These are phyloP conservation scores for Galerucella nymphaeae DNA, from an alignment of 2,888 invertebrate species.

Conservation along the genomic window DNA sequence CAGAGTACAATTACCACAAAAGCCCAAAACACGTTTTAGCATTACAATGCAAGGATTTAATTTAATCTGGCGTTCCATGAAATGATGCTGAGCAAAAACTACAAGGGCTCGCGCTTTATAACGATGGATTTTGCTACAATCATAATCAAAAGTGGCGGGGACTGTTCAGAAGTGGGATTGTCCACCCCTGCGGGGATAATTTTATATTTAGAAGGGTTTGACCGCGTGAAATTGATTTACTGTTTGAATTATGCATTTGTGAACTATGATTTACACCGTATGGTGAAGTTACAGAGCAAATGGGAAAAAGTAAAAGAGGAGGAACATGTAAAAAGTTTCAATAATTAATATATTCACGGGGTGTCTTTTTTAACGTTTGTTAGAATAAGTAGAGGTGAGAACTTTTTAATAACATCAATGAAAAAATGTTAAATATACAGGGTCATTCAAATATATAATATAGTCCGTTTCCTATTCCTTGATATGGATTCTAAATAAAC, in stretches of 20 bases:
- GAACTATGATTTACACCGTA: slow-evolving; percentile 36
- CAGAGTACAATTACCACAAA: slow-evolving; percentile 61
- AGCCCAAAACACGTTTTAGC: slow-evolving; percentile 62
- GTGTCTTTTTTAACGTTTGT: slow-evolving; percentile 2
- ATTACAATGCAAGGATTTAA: slow-evolving; percentile 63
- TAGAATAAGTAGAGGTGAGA: neutral
- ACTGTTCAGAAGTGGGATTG: slow-evolving; percentile 38
- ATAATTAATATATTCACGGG: slow-evolving; percentile 8
- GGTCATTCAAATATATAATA: neutral
- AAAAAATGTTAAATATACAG: neutral
- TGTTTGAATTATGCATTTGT: slow-evolving; percentile 34
- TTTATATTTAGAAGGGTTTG: slow-evolving; percentile 50
- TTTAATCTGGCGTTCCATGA: slow-evolving; percentile 59
- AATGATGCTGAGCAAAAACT: slow-evolving; percentile 52
- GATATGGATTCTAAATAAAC: too few relatives aligned
- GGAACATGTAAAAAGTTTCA: neutral
- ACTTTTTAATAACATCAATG: neutral
- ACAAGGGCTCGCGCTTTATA: slow-evolving; percentile 48
- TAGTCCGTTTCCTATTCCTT: too few relatives aligned
- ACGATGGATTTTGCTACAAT: slow-evolving; percentile 57
- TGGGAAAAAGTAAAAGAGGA: neutral
- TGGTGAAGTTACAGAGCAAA: slow-evolving; percentile 20
- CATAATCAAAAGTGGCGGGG: slow-evolving; percentile 49
- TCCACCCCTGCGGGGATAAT: slow-evolving; percentile 49
- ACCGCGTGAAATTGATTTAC: slow-evolving; percentile 53